Evolutionary conservation across 2,113 vertebrate species (phyloP).

Genomic region (Halichoeres trimaculatus): DNA sequence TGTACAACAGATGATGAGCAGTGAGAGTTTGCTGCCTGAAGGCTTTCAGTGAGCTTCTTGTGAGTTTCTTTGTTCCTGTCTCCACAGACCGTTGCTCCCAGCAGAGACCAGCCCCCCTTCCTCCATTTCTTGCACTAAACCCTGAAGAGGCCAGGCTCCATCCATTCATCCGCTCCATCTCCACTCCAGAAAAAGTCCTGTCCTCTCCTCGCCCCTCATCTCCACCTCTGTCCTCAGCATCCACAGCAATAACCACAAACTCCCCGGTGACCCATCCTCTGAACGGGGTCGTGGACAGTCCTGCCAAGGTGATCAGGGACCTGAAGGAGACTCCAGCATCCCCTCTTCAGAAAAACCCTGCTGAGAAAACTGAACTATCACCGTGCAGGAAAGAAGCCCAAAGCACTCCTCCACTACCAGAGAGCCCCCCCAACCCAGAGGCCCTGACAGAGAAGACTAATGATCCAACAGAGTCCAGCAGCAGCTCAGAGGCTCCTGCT

Average conservation of each 20-base stretch:
- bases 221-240: constrained; percentile 28
- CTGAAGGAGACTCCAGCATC: constrained; percentile 11
- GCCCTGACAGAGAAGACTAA: constrained; percentile 15
- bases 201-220: constrained; percentile 30
- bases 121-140: constrained; percentile 86
- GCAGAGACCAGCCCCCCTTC: constrained; percentile 82
- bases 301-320: constrained; percentile 34
- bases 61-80: constrained; percentile 3
- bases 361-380: constrained; percentile 24
- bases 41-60: neutral
- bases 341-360: neutral
- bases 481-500: constrained; percentile 1
- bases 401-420: constrained; percentile 2
- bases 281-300: constrained; percentile 10
- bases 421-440: constrained; percentile 5
- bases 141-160: constrained; percentile 83
- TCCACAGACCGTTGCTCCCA: constrained; percentile 80
- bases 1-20: too few species aligned
- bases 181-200: constrained; percentile 47
- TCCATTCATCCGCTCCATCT: constrained; percentile 48
- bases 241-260: constrained; percentile 57
- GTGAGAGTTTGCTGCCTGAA: too few species aligned
- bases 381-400: constrained; percentile 6
- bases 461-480: neutral
- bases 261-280: constrained; percentile 1